These are phyloP conservation scores for Rhagoletis pomonella DNA, from an alignment of 1,140 invertebrate species.

Conservation along the genomic window DNA sequence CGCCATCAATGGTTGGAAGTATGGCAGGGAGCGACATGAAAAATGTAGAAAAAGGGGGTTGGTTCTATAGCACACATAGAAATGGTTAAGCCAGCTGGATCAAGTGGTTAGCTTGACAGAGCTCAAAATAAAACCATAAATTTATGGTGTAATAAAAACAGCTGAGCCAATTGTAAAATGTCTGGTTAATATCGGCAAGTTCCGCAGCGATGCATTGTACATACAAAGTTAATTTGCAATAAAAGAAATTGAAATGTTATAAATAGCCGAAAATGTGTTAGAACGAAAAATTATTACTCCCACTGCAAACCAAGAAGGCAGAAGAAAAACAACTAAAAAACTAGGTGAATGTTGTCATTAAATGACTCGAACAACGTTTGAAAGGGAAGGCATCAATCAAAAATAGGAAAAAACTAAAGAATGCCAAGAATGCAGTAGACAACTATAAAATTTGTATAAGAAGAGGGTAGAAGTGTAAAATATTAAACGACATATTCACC, in stretches of 20 bases:
- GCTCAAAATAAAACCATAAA: not conserved
- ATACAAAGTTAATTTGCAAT: constrained; percentile 6
- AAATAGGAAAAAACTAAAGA: not conserved
- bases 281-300: not conserved
- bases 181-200: not conserved
- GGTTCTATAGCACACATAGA: not conserved
- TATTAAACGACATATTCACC: constrained; percentile 13
- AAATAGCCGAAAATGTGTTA: constrained; percentile 7
- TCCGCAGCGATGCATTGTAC: not conserved
- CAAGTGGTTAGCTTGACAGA: not conserved
- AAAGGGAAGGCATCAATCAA: not conserved
- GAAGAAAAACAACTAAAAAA: not conserved
- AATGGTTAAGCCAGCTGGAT: not conserved
- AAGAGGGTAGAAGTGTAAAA: not conserved
- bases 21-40: not conserved
- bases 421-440: not conserved
- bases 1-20: not conserved
- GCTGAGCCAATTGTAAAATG: not conserved
- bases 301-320: too few species aligned
- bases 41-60: not conserved
- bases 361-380: not conserved
- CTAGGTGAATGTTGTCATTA: not conserved
- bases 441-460: too few species aligned
- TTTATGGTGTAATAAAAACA: not conserved
- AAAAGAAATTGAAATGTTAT: constrained; percentile 10